These are phyloP conservation scores for Hafferia zeledoni DNA, from an alignment of 2,797 vertebrate species.

Conservation along the genomic window DNA sequence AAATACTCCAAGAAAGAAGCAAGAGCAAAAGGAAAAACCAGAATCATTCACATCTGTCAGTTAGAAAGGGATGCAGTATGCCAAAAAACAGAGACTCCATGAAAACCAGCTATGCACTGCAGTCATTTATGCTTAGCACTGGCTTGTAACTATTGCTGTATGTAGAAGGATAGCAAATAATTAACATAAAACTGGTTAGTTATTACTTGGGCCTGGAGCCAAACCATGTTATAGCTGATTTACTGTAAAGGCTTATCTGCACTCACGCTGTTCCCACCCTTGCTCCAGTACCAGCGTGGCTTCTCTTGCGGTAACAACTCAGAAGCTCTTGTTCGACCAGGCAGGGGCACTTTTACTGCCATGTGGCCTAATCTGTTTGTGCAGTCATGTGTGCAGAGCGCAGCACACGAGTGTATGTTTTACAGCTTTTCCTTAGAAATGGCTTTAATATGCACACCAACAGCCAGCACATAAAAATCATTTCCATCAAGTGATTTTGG, in stretches of 20 bases:
- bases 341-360: constrained; percentile 22
- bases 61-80: not conserved
- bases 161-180: constrained; percentile 38
- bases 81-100: not conserved
- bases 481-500: not conserved
- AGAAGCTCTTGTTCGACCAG: not conserved
- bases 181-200: constrained; percentile 61
- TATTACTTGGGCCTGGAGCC: constrained; percentile 31
- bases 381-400: constrained; percentile 4
- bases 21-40: not conserved
- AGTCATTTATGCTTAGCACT: not conserved
- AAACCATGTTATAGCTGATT: constrained; percentile 30
- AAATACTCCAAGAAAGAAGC: not conserved
- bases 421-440: constrained; percentile 30
- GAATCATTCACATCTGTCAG: not conserved
- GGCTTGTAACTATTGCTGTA: not conserved
- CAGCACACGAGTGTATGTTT: not conserved
- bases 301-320: not conserved
- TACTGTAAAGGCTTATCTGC: constrained; percentile 25
- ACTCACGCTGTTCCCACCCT: not conserved
- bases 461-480: constrained; percentile 36
- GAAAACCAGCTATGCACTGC: not conserved
- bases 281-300: not conserved
- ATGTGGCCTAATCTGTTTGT: constrained; percentile 1
- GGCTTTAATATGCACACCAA: constrained; percentile 21